Percentiles rank a stretch among this genome's conserved stretches.
Conservation (phyloP, 2,113 vertebrate species). For the Anarrhichthys ocellatus region DNA sequence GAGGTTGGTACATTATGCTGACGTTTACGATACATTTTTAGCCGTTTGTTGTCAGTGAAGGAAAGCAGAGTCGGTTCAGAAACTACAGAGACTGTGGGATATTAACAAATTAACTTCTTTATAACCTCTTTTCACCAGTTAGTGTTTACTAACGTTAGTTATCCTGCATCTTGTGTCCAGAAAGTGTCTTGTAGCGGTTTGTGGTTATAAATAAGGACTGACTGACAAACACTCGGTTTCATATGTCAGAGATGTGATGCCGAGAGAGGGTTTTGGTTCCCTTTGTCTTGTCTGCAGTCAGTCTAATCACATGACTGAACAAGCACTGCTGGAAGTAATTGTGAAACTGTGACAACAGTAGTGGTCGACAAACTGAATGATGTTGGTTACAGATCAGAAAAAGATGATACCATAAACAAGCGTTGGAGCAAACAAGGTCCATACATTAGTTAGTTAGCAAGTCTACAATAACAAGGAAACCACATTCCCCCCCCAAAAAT, state of each 20-base stretch:
- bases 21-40: neutral
- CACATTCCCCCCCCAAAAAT: neutral
- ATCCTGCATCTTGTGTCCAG: neutral
- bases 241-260: neutral
- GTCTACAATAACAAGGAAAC: neutral
- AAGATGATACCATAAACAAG: neutral
- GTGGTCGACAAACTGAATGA: too few relatives aligned
- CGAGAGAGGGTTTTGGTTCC: too few relatives aligned
- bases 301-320: neutral
- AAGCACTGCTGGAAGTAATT: neutral
- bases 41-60: neutral
- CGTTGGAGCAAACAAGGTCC: neutral
- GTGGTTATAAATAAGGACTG: neutral
- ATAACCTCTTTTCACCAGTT: neutral
- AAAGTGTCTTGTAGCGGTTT: neutral
- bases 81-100: neutral
- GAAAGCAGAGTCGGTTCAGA: neutral
- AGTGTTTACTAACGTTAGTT: neutral
- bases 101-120: neutral
- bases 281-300: conserved; percentile 1
- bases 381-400: too few relatives aligned
- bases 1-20: conserved; percentile 50
- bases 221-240: neutral
- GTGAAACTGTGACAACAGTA: neutral
- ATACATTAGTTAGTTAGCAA: neutral